Evolutionary conservation across 1,140 invertebrate genomes (phyloP), one percentile per base, ranked within the genome.

Genomic region (Euwallacea similis): DNA sequence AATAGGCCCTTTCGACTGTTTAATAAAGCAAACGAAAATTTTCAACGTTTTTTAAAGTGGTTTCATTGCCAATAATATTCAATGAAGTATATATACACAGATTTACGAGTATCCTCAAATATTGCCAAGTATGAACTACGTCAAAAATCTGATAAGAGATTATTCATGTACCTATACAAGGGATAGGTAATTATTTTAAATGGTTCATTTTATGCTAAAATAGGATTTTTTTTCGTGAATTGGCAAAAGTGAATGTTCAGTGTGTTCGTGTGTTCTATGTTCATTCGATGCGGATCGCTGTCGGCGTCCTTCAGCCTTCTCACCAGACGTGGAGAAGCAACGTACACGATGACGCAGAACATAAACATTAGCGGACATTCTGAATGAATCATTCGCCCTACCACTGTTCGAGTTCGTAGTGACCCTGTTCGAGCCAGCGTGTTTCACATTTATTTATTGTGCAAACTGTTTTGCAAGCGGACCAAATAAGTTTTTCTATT

Each of bases 301-400:
- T 55, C 46, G 41, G 11, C 69, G 73, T 72, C 69, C 69, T 74
- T 74, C 69, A 72, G 73, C 69, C 73, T 50, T 33, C 21, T 33
- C 21, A 33, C 21, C 21, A 33, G 21, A 33, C 21, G 21, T 33
- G 64, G 68, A 63, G 68, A 64, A 70, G 67, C 62, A 73, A 73
- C 9, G 46, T 55, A 66, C 56, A 73, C 21, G 21, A 33, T 76
- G 74, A 77, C 76, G 73, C 74, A 75, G 76, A 67, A 74, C 66
- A 74, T 72, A 76, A 75, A 75, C 67, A 77, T 73, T 74, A 74
- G 68, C 73, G 71, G 72, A 72, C 73, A 71, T 53, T 65, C 53
- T 71, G 74, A 74, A 73, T 77, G 76, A 77, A 71, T 75, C 76
- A 76, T 68, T 62, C 65, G 66, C 63, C 63, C 71, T 33, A 33